phyloP scores from a whole-genome alignment of 2,797 vertebrate species.

The Momotus momota region DNA sequence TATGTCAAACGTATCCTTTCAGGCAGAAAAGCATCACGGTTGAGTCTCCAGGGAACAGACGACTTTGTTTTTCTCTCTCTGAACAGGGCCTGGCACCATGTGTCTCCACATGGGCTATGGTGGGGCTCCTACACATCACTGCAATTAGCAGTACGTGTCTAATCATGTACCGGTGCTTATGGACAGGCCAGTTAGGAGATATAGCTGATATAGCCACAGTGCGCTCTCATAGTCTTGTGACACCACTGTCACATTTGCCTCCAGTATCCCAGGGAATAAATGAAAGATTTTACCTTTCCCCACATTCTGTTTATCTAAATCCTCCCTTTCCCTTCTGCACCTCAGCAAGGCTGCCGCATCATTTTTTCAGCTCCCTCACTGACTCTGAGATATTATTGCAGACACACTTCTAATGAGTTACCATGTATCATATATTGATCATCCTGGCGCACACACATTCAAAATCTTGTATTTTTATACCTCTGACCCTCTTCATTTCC shows the following conservation, averaged over 20 bases:
- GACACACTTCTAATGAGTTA: background rate
- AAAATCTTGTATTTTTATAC: background rate
- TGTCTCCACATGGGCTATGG: background rate
- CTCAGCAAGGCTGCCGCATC: background rate
- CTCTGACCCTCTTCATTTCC: background rate
- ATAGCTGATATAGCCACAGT: background rate
- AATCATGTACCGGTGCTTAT: background rate
- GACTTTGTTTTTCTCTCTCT: background rate
- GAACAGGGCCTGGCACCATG: background rate
- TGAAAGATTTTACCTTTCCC: background rate
- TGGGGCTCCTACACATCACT: background rate
- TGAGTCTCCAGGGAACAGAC: background rate
- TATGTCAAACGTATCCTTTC: background rate
- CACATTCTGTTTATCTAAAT: background rate
- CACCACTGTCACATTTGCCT: background rate
- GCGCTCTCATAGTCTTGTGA: background rate
- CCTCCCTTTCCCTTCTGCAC: background rate
- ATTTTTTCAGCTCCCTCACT: background rate
- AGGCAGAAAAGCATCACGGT: background rate
- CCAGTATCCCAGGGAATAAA: background rate
- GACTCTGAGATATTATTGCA: background rate
- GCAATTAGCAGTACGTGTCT: slow-evolving; percentile 9
- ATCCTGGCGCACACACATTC: background rate
- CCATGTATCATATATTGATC: background rate
- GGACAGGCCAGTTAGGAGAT: background rate